Percentiles rank a stretch among this genome's conserved stretches.
Conservation (phyloP, 2,113 vertebrate genomes). For the Spea multiplicata region DNA sequence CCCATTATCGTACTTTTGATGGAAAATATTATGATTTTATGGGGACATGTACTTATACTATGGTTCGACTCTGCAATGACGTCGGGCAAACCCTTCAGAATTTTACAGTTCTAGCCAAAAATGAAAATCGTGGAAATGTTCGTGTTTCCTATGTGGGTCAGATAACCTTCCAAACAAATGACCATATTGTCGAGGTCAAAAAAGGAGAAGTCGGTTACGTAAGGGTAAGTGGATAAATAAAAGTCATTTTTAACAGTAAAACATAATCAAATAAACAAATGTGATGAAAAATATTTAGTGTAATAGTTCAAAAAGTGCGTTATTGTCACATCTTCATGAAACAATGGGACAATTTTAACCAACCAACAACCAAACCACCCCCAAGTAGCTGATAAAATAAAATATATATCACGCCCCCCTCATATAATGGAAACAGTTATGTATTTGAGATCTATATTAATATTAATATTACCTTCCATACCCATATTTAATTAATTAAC, state of each 20-base stretch:
- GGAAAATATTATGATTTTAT: constrained; percentile 74
- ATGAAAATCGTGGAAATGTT: constrained; percentile 64
- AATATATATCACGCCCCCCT: no score
- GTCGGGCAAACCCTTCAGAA: constrained; percentile 50
- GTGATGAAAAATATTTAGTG: no score
- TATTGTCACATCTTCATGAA: no score
- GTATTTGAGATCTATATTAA: no score
- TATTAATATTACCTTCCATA: no score
- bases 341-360: no score
- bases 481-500: no score
- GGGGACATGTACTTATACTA: constrained; percentile 81
- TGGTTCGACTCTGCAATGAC: constrained; percentile 55
- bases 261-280: no score
- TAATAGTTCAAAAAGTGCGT: no score
- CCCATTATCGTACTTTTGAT: constrained; percentile 82
- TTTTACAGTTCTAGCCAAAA: constrained; percentile 75
- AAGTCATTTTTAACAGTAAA: background rate
- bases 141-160: constrained; percentile 68
- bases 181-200: constrained; percentile 69
- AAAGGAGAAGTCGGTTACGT: constrained; percentile 50
- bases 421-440: no score
- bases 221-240: constrained; percentile 16
- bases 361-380: no score
- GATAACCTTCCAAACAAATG: constrained; percentile 64
- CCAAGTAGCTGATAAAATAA: no score